phyloP scores from a whole-genome alignment of 1,140 invertebrate species.

The Plectrocnemia conspersa region DNA sequence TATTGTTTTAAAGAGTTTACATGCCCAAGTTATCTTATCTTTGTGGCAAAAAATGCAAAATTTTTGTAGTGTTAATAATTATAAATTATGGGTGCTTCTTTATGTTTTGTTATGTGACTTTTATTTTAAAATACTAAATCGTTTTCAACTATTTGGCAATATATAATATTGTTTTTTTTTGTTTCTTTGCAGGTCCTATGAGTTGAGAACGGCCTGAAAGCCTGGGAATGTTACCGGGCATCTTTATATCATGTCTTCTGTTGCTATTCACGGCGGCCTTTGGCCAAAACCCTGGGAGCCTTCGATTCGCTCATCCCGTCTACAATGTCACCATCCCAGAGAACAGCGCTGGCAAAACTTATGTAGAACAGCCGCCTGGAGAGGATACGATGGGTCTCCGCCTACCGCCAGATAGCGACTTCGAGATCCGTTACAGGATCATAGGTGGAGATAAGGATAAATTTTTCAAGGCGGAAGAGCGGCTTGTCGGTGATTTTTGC shows the following conservation, averaged over 20 bases:
- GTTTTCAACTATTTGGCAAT: too few species aligned
- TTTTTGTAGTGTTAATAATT: too few species aligned
- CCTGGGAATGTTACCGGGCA: slow-evolving; percentile 36
- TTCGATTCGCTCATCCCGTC: slow-evolving; percentile 61
- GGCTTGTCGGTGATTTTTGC: slow-evolving; percentile 85
- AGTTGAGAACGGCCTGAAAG: slow-evolving; percentile 34
- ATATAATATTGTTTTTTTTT: too few species aligned
- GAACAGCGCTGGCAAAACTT: slow-evolving; percentile 84
- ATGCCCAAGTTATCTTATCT: too few species aligned
- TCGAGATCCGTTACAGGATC: slow-evolving; percentile 76
- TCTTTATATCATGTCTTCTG: slow-evolving; percentile 28
- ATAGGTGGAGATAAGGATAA: slow-evolving; percentile 78
- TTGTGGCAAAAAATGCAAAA: too few species aligned
- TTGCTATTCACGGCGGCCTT: slow-evolving; percentile 34
- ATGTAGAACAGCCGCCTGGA: slow-evolving; percentile 55
- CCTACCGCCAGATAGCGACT: slow-evolving; percentile 41
- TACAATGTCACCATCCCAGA: slow-evolving; percentile 93
- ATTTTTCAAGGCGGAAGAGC: slow-evolving; percentile 89
- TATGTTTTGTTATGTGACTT: too few species aligned
- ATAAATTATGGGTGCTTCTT: too few species aligned
- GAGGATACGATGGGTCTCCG: slow-evolving; percentile 54
- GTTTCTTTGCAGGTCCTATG: slow-evolving; percentile 36
- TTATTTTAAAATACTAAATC: too few species aligned
- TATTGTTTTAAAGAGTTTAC: too few species aligned
- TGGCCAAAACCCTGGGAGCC: slow-evolving; percentile 34